These are phyloP conservation scores for Cygnus buccinator DNA, from an alignment of 2,113 vertebrate species.

Conservation along the genomic window DNA sequence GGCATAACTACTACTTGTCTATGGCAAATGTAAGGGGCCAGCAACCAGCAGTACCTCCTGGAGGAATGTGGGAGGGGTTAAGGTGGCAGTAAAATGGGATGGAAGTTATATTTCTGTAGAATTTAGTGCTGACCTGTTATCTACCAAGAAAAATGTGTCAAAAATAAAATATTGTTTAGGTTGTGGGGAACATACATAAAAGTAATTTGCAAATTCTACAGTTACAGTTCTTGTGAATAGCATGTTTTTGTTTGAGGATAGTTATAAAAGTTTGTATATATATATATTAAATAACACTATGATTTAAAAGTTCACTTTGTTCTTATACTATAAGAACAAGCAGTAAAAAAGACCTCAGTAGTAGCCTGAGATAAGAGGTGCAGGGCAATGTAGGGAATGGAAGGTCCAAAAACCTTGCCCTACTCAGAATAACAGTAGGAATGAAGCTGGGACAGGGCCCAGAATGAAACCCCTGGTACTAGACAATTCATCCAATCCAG, in stretches of 20 bases:
- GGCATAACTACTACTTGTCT: neutral
- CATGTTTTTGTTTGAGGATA: neutral
- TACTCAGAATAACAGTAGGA: neutral
- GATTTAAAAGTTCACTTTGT: neutral
- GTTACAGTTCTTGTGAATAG: neutral
- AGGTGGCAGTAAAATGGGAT: neutral
- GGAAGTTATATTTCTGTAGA: neutral
- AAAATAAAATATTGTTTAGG: neutral
- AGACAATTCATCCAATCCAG: neutral
- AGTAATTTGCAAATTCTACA: neutral
- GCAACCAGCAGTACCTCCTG: neutral
- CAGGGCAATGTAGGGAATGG: rapidly evolving
- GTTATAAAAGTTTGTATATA: neutral
- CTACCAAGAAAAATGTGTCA: neutral
- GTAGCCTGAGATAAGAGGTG: neutral
- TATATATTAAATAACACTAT: neutral
- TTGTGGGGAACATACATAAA: neutral
- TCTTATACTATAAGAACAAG: neutral
- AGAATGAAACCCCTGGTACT: neutral
- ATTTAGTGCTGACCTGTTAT: neutral
- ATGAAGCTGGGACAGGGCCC: neutral
- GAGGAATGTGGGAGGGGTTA: neutral
- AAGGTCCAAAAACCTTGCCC: neutral
- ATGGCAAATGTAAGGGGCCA: neutral
- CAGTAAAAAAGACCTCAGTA: neutral